phyloP scores from a whole-genome alignment of 2,113 vertebrate genomes.

The Donacobius atricapilla region DNA sequence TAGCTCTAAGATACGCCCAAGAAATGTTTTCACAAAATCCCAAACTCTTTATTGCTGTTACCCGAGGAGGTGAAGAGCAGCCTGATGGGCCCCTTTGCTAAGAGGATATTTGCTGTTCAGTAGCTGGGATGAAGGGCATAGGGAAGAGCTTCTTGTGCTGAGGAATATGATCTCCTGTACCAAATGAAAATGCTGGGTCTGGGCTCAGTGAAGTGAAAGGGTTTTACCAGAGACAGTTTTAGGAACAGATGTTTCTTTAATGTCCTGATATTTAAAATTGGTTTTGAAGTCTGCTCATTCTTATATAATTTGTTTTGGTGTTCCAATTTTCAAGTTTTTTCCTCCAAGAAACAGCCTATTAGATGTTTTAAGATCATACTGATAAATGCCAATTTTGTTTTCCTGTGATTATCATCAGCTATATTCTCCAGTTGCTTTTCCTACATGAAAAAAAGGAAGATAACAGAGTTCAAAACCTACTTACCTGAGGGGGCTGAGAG shows the following conservation, averaged over 20 bases:
- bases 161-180: neutral
- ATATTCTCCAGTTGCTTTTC: neutral
- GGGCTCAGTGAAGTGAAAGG: neutral
- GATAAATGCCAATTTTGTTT: neutral
- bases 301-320: neutral
- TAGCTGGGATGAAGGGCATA: neutral
- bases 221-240: neutral
- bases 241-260: neutral
- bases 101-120: neutral
- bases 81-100: neutral
- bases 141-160: neutral
- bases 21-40: neutral
- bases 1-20: neutral
- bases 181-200: neutral
- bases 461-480: neutral
- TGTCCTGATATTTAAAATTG: neutral
- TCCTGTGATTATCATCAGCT: neutral
- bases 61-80: neutral
- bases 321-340: neutral
- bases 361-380: neutral
- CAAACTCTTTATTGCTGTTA: neutral
- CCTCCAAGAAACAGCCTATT: neutral
- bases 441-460: neutral
- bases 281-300: neutral
- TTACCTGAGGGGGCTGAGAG: neutral